Percentiles rank a stretch among this genome's conserved stretches.
These are phyloP conservation scores for Leptatherina wallacei DNA, from an alignment of 2,797 vertebrate species.

Conservation along the genomic window DNA sequence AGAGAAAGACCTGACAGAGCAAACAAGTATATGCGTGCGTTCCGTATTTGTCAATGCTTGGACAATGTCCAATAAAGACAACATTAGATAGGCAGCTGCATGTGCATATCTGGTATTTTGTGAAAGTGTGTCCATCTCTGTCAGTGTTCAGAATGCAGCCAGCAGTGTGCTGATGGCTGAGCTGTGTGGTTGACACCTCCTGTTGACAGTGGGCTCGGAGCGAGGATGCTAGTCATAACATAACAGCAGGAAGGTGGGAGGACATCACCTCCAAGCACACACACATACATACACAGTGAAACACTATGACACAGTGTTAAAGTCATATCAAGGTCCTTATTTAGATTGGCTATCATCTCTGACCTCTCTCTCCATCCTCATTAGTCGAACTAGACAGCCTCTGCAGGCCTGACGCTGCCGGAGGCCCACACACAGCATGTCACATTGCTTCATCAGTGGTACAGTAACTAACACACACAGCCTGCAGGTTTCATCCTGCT, in stretches of 20 bases:
- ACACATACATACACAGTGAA: slow-evolving; percentile 55
- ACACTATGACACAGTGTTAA: slow-evolving; percentile 75
- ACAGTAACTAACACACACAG: slow-evolving; percentile 65
- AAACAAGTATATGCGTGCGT: slow-evolving; percentile 10
- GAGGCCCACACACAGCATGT: slow-evolving; percentile 74
- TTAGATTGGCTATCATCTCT: slow-evolving; percentile 79
- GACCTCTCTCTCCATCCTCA: slow-evolving; percentile 79
- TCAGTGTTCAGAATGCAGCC: slow-evolving; percentile 49
- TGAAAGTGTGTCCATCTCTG: slow-evolving; percentile 45
- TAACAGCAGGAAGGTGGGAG: slow-evolving; percentile 79
- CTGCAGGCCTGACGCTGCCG: slow-evolving; percentile 63
- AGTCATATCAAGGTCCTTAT: slow-evolving; percentile 81
- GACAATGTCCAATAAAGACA: slow-evolving; percentile 31
- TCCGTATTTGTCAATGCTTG: slow-evolving; percentile 24
- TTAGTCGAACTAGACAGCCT: slow-evolving; percentile 75
- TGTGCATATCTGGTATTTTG: slow-evolving; percentile 12
- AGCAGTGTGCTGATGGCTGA: slow-evolving; percentile 65
- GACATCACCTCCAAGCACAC: slow-evolving; percentile 72
- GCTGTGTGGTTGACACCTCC: slow-evolving; percentile 71
- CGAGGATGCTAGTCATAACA: slow-evolving; percentile 78
- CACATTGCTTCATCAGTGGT: slow-evolving; percentile 71
- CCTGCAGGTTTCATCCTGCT: slow-evolving; percentile 50
- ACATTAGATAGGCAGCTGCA: slow-evolving; percentile 31
- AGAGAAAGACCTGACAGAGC: slow-evolving; percentile 40
- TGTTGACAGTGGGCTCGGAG: slow-evolving; percentile 72